These are phyloP conservation scores for Sciaenops ocellatus DNA, from an alignment of 2,797 vertebrate species.

Conservation along the genomic window DNA sequence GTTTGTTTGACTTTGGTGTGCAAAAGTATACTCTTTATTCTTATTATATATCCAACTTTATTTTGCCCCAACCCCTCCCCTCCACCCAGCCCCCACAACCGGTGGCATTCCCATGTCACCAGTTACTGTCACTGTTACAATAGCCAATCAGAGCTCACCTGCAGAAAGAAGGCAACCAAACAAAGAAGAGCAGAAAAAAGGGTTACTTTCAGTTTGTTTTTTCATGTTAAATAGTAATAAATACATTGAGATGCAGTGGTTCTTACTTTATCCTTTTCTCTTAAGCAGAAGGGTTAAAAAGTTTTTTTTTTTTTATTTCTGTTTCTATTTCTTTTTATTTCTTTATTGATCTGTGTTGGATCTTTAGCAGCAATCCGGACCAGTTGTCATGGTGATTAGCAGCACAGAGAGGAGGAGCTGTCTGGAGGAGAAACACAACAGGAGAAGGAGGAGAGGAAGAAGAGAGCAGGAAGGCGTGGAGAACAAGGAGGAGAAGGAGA, in stretches of 20 bases:
- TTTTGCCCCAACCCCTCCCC: slow-evolving; percentile 81
- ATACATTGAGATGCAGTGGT: slow-evolving; percentile 92
- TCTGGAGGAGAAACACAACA: slow-evolving; percentile 86
- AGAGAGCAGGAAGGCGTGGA: slow-evolving; percentile 47
- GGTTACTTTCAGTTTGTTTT: slow-evolving; percentile 86
- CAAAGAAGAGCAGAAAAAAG: slow-evolving; percentile 89
- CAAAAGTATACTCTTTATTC: slow-evolving; percentile 88
- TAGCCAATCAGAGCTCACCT: slow-evolving; percentile 88
- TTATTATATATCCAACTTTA: slow-evolving; percentile 87
- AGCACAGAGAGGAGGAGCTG: slow-evolving; percentile 89
- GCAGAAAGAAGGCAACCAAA: slow-evolving; percentile 89
- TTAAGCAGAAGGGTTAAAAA: slow-evolving; percentile 91
- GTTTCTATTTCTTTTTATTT: slow-evolving; percentile 86
- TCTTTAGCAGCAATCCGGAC: slow-evolving; percentile 92
- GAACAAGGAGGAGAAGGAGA: slow-evolving; percentile 69
- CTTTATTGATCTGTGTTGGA: slow-evolving; percentile 91
- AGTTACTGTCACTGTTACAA: slow-evolving; percentile 87
- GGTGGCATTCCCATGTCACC: slow-evolving; percentile 81
- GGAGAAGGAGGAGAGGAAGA: slow-evolving; percentile 74
- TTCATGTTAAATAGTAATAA: slow-evolving; percentile 93
- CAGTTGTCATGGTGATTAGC: slow-evolving; percentile 89
- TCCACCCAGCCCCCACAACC: slow-evolving; percentile 77
- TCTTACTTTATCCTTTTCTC: slow-evolving; percentile 88
- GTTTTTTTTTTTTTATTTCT: slow-evolving; percentile 82
- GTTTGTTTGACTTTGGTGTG: slow-evolving; percentile 86